phyloP scores from a whole-genome alignment of 2,797 vertebrate genomes.

The Mastacembelus armatus region DNA sequence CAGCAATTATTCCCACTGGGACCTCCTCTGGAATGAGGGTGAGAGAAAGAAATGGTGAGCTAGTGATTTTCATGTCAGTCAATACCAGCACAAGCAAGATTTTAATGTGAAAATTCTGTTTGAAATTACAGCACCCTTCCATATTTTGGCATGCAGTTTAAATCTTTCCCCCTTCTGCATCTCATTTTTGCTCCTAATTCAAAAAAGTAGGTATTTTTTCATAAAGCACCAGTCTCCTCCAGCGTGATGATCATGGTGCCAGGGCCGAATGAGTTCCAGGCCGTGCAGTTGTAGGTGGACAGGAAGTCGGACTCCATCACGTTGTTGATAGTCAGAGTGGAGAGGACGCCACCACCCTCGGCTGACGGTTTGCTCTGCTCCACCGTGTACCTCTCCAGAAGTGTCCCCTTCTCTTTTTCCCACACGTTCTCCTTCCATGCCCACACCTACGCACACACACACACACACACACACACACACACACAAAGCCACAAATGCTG shows the following conservation, averaged over 20 bases:
- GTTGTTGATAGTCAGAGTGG: constrained; percentile 95
- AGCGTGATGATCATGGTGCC: constrained; percentile 94
- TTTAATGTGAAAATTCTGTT: background rate
- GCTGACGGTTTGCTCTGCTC: constrained; percentile 87
- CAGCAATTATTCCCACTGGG: constrained; percentile 91
- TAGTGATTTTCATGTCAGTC: constrained; percentile 1
- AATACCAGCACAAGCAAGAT: background rate
- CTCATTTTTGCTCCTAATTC: background rate
- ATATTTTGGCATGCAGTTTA: no score
- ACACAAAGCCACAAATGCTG: background rate
- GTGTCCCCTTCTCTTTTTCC: constrained; percentile 90
- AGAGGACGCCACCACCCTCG: constrained; percentile 90
- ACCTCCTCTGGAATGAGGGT: constrained; percentile 84
- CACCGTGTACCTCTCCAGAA: constrained; percentile 93
- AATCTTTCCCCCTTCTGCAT: no score
- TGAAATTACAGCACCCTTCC: no score
- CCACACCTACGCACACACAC: constrained; percentile 87
- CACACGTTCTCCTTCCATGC: constrained; percentile 96
- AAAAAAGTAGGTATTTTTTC: background rate
- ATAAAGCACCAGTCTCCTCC: constrained; percentile 83
- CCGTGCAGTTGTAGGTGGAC: constrained; percentile 96
- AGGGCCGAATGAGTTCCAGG: constrained; percentile 93
- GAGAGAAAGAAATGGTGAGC: constrained; percentile 45
- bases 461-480: constrained; percentile 19
- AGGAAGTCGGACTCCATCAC: constrained; percentile 95